Evolutionary conservation across 2,113 vertebrate species (phyloP).

Genomic region (Edolisoma coerulescens): DNA sequence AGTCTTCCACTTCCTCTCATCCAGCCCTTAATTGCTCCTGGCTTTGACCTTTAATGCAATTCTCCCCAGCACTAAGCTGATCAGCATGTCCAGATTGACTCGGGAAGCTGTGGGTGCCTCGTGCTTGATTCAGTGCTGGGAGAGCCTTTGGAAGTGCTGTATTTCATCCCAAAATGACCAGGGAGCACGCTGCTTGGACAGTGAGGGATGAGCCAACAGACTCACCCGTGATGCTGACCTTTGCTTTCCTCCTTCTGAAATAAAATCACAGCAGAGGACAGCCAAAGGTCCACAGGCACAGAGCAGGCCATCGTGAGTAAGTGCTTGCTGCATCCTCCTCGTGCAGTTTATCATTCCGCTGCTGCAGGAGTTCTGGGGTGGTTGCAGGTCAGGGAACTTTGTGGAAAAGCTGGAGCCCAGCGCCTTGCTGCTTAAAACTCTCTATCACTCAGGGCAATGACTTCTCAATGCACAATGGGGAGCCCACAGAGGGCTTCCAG

Average conservation of each 20-base stretch:
- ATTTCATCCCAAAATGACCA: not conserved
- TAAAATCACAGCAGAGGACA: not conserved
- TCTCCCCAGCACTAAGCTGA: not conserved
- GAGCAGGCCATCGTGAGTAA: not conserved
- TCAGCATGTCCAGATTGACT: not conserved
- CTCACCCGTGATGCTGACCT: not conserved
- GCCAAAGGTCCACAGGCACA: not conserved
- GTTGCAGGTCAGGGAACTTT: not conserved
- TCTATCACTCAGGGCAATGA: not conserved
- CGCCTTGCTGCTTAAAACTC: not conserved
- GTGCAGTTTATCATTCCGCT: not conserved
- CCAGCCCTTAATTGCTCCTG: slow-evolving; percentile 9
- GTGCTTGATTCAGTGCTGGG: not conserved
- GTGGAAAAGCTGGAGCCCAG: not conserved
- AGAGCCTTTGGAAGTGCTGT: not conserved
- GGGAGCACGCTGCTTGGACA: not conserved
- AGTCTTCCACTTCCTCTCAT: not conserved
- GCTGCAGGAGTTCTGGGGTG: not conserved
- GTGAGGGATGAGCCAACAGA: not conserved
- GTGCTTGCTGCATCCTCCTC: not conserved
- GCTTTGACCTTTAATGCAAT: slow-evolving; percentile 14
- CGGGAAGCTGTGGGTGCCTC: not conserved
- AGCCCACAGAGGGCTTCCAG: not conserved
- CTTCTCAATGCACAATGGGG: not conserved
- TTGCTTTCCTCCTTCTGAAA: not conserved